Evolutionary conservation across 2,888 invertebrate genomes (phyloP).

Genomic region (Chirona hameri): DNA sequence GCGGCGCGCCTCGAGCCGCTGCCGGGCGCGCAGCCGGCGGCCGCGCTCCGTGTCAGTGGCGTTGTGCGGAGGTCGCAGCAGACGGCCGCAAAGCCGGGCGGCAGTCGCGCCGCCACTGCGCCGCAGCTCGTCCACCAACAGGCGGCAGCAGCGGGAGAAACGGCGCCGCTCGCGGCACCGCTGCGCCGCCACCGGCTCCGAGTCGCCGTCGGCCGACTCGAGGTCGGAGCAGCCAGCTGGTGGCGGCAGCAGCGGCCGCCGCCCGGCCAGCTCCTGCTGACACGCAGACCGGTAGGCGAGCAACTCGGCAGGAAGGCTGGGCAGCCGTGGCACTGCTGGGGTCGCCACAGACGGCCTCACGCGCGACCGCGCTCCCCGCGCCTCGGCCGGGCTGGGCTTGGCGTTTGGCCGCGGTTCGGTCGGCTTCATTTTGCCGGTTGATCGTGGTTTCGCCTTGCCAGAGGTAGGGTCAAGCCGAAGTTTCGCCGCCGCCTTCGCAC

Average conservation of each 20-base stretch:
- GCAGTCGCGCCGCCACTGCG: not conserved
- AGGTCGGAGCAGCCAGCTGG: not conserved
- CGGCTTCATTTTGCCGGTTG: not conserved
- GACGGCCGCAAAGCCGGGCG: not conserved
- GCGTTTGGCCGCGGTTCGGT: not conserved
- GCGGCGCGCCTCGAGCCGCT: conserved; percentile 22
- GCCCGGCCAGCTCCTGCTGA: too few species aligned
- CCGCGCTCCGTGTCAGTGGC: not conserved
- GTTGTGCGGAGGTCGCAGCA: not conserved
- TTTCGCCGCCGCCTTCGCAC: not conserved
- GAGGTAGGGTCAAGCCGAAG: not conserved
- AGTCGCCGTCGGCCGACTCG: not conserved
- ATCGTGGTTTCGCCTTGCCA: not conserved
- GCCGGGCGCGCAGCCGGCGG: not conserved
- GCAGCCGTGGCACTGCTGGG: not conserved
- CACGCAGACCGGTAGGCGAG: not conserved
- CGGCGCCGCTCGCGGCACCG: conserved; percentile 7
- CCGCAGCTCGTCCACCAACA: not conserved
- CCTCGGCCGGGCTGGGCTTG: not conserved
- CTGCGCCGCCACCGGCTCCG: not conserved
- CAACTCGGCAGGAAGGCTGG: not conserved
- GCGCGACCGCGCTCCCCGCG: not conserved
- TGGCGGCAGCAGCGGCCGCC: not conserved
- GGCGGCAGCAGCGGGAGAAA: not conserved
- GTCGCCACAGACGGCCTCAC: not conserved